These are phyloP conservation scores for Drosophila silvestris DNA, from an alignment of 2,888 invertebrate species.

Conservation along the genomic window DNA sequence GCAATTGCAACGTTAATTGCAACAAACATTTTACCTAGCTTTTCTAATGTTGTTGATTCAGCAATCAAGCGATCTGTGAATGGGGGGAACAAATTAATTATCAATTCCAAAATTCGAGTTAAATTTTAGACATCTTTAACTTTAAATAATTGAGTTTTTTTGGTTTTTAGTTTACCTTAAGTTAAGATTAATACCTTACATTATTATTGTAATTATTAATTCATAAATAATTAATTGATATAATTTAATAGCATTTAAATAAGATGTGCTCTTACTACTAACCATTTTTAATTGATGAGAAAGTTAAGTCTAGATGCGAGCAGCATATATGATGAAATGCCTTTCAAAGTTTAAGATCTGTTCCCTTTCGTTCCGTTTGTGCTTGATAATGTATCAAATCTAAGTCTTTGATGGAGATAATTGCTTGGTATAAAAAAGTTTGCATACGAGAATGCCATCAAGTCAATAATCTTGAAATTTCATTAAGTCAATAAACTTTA, in stretches of 20 bases:
- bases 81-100: not conserved
- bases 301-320: too few relatives aligned
- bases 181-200: not conserved
- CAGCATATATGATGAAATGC: not conserved
- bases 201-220: not conserved
- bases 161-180: not conserved
- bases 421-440: not conserved
- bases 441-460: not conserved
- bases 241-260: not conserved
- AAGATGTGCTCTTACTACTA: not conserved
- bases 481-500: not conserved
- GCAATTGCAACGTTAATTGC: conserved; percentile 19
- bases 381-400: not conserved
- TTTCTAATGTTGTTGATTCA: too few relatives aligned
- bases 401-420: not conserved
- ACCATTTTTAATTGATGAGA: not conserved
- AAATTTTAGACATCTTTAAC: not conserved
- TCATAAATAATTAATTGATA: not conserved
- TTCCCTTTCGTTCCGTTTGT: not conserved
- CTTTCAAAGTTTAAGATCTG: not conserved
- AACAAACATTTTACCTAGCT: not conserved
- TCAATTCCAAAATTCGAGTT: not conserved
- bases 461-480: not conserved
- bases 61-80: not conserved
- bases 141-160: not conserved